Evolutionary conservation across 2,113 vertebrate species (phyloP).

Genomic region (Lophochroa leadbeateri): DNA sequence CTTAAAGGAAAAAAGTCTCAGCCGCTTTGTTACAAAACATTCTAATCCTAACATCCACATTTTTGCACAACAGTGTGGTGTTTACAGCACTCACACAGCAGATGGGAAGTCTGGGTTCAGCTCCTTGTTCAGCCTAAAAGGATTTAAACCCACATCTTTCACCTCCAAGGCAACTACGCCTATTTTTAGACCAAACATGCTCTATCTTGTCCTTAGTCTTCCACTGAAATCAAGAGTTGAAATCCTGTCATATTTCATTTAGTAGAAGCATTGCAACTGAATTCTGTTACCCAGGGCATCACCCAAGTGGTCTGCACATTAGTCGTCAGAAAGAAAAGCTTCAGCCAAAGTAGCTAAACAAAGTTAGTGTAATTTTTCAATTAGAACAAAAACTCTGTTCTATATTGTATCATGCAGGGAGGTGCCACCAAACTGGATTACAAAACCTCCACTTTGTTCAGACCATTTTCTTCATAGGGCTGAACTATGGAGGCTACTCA

Average conservation of each 20-base stretch:
- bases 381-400: not conserved
- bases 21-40: not conserved
- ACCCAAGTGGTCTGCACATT: not conserved
- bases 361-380: not conserved
- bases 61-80: not conserved
- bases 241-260: constrained; percentile 9
- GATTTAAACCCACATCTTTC: constrained; percentile 7
- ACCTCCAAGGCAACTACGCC: not conserved
- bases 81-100: not conserved
- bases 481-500: not conserved
- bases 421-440: not conserved
- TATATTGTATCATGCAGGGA: not conserved
- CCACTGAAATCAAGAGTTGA: not conserved
- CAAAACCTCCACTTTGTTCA: not conserved
- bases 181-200: not conserved
- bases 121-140: not conserved
- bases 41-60: not conserved
- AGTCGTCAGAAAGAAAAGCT: not conserved
- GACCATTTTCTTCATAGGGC: not conserved
- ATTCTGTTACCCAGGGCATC: not conserved
- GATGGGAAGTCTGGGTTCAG: not conserved
- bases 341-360: not conserved
- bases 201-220: constrained; percentile 11
- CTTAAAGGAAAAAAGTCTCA: not conserved
- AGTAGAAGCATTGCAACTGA: not conserved